phyloP scores from a whole-genome alignment of 2,888 invertebrate genomes.

The Bedellia somnulentella region DNA sequence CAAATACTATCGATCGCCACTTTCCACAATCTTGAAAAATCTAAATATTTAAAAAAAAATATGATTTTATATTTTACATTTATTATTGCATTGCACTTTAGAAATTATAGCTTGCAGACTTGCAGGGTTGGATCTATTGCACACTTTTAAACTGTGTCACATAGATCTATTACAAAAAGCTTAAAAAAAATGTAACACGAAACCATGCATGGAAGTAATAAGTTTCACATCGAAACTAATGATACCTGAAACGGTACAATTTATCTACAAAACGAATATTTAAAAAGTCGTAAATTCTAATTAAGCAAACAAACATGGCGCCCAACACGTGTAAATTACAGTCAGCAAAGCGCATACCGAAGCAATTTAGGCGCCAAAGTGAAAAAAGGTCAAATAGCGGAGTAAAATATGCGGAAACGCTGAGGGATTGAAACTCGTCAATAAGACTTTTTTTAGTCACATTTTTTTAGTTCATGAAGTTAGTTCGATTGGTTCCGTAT shows the following conservation, averaged over 20 bases:
- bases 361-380: slow-evolving; percentile 25
- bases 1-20: no score
- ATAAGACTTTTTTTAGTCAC: no score
- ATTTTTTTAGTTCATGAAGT: no score
- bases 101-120: no score
- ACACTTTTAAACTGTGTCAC: not conserved
- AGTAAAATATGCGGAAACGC: slow-evolving; percentile 42
- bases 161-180: not conserved
- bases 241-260: slow-evolving; percentile 6
- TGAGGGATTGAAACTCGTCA: no score
- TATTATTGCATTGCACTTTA: no score
- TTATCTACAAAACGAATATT: slow-evolving; percentile 9
- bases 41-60: no score
- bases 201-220: slow-evolving; percentile 7
- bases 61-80: no score
- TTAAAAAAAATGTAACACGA: not conserved
- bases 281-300: slow-evolving; percentile 14
- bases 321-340: slow-evolving; percentile 28
- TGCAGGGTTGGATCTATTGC: slow-evolving; percentile 2
- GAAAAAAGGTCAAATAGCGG: slow-evolving; percentile 18
- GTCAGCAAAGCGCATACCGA: slow-evolving; percentile 25
- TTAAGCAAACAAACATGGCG: slow-evolving; percentile 14
- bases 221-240: slow-evolving; percentile 18
- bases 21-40: no score
- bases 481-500: no score